These are phyloP conservation scores for Hylomyscus alleni DNA, from an alignment of 2,797 vertebrate species.

Conservation along the genomic window DNA sequence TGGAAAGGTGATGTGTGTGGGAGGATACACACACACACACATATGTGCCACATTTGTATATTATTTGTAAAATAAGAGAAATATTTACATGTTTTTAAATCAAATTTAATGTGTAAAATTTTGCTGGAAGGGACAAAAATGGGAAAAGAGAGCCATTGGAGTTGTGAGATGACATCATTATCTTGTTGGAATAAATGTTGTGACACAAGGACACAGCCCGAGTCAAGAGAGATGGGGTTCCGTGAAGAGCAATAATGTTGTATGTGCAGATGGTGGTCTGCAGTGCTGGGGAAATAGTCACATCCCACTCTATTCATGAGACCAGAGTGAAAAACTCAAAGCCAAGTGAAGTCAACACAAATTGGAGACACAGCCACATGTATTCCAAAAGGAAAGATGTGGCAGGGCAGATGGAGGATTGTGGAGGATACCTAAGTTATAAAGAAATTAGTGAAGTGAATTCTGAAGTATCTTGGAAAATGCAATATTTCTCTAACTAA, in stretches of 20 bases:
- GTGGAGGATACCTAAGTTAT: background rate
- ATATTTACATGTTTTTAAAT: background rate
- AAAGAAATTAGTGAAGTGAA: background rate
- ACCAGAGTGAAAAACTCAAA: no score
- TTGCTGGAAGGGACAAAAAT: background rate
- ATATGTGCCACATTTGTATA: background rate
- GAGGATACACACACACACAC: background rate
- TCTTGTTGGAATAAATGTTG: background rate
- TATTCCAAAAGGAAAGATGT: background rate
- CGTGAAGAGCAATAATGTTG: no score
- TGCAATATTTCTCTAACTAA: conserved; percentile 16
- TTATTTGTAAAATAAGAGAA: background rate
- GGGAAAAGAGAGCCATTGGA: background rate
- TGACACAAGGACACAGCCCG: background rate
- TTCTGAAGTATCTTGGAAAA: background rate
- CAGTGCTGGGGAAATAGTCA: no score
- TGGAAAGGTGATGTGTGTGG: background rate
- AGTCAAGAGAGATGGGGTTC: no score
- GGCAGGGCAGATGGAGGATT: background rate
- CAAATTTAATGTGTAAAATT: background rate
- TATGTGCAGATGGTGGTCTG: no score
- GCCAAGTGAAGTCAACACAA: no score
- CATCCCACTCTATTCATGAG: no score
- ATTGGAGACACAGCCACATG: background rate
- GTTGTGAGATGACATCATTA: background rate